Conservation (phyloP, 2,113 vertebrate genomes). For the Anhinga anhinga region DNA sequence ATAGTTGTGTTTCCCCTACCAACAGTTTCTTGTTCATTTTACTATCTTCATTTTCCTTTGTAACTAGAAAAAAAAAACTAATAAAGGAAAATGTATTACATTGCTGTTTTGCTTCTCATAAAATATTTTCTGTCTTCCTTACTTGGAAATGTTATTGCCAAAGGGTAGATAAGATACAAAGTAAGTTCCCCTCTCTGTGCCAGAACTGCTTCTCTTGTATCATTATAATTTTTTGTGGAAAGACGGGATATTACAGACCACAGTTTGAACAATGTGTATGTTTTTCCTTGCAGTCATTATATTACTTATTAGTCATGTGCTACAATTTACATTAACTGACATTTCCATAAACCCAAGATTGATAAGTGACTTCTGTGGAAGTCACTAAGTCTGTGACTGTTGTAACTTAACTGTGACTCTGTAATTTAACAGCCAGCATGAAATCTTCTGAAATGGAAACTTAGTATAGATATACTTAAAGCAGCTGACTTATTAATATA, state of each 20-base stretch:
- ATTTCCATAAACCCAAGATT: neutral
- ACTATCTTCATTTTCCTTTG: neutral
- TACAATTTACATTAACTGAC: neutral
- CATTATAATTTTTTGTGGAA: neutral
- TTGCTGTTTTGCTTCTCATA: neutral
- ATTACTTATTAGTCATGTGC: neutral
- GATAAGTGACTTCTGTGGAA: neutral
- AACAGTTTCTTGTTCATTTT: neutral
- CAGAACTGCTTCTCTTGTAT: neutral
- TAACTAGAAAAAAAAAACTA: neutral
- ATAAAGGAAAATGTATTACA: neutral
- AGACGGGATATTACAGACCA: neutral
- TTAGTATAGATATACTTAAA: neutral
- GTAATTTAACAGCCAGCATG: neutral
- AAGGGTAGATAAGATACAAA: neutral
- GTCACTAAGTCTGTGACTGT: neutral
- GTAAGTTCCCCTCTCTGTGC: neutral
- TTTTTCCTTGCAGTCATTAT: neutral
- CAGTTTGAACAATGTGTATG: neutral
- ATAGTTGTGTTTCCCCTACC: neutral
- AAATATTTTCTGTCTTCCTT: neutral
- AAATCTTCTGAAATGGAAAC: neutral
- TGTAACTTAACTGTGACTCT: too few relatives aligned
- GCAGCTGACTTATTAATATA: neutral
- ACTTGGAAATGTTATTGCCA: constrained; percentile 1